phyloP scores from a whole-genome alignment of 2,113 vertebrate species.

The Nothocercus julius region DNA sequence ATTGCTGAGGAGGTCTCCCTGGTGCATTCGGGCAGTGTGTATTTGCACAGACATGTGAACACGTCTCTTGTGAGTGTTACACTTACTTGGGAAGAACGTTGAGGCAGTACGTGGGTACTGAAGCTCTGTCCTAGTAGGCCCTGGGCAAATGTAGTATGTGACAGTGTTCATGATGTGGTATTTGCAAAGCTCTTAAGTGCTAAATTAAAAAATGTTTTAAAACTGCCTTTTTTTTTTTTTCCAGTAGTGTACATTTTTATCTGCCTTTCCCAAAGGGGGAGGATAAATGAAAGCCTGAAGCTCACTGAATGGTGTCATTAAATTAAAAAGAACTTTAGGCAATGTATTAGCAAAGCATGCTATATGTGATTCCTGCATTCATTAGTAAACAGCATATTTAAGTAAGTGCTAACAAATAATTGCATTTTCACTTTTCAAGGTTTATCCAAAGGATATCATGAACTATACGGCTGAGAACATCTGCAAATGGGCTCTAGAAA shows the following conservation, averaged over 20 bases:
- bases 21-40: constrained; percentile 84
- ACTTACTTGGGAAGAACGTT: background rate
- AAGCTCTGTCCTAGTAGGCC: background rate
- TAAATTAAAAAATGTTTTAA: background rate
- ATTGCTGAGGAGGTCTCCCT: constrained; percentile 88
- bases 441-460: constrained; percentile 83
- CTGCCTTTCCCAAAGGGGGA: background rate
- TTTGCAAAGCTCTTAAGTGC: background rate
- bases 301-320: background rate
- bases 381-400: background rate
- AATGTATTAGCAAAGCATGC: background rate
- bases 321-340: background rate
- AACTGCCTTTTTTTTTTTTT: background rate
- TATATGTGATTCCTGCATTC: background rate
- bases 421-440: constrained; percentile 65
- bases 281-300: background rate
- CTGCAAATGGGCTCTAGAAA: constrained; percentile 90
- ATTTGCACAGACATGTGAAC: constrained; percentile 92
- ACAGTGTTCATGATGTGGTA: background rate
- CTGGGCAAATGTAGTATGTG: background rate
- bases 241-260: background rate
- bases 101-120: background rate
- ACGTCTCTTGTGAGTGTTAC: constrained; percentile 88
- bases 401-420: background rate
- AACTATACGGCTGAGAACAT: constrained; percentile 92